Evolutionary conservation across 2,113 vertebrate species (phyloP).

Genomic region (Sander vitreus): DNA sequence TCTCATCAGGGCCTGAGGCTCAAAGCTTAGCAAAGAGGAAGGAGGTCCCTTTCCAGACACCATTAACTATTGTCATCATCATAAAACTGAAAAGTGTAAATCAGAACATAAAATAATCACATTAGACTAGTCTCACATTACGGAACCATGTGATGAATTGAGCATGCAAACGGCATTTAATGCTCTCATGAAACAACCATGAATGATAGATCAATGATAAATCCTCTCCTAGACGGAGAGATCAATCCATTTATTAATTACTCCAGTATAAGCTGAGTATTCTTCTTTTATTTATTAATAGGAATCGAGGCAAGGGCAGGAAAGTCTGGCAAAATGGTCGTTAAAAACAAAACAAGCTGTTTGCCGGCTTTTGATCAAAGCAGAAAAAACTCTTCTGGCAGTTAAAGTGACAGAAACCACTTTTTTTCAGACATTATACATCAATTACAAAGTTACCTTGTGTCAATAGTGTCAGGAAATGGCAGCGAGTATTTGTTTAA

Average conservation of each 20-base stretch:
- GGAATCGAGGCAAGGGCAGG: neutral
- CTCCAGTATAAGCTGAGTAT: constrained; percentile 14
- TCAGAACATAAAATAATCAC: constrained; percentile 44
- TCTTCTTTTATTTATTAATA: constrained; percentile 14
- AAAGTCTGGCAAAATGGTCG: constrained; percentile 16
- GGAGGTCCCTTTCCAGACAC: constrained; percentile 54
- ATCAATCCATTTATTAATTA: constrained; percentile 45
- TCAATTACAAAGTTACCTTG: constrained; percentile 45
- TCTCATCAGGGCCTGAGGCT: constrained; percentile 55
- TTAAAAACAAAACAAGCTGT: neutral
- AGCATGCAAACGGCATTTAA: constrained; percentile 37
- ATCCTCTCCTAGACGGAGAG: neutral
- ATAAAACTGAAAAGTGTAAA: constrained; percentile 51
- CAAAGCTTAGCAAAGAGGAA: constrained; percentile 54
- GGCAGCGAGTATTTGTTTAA: constrained; percentile 47
- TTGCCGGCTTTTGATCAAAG: constrained; percentile 23
- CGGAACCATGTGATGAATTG: constrained; percentile 25
- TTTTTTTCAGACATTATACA: constrained; percentile 46
- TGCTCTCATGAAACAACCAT: constrained; percentile 41
- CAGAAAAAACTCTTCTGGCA: constrained; percentile 9
- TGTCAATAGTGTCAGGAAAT: constrained; percentile 50
- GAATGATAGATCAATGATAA: constrained; percentile 48
- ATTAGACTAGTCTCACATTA: constrained; percentile 4
- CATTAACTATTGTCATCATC: constrained; percentile 68
- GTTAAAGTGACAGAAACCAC: constrained; percentile 32